Evolutionary conservation across 2,113 vertebrate genomes (phyloP), one percentile per base, ranked within the genome.

Genomic region (Saccopteryx leptura): DNA sequence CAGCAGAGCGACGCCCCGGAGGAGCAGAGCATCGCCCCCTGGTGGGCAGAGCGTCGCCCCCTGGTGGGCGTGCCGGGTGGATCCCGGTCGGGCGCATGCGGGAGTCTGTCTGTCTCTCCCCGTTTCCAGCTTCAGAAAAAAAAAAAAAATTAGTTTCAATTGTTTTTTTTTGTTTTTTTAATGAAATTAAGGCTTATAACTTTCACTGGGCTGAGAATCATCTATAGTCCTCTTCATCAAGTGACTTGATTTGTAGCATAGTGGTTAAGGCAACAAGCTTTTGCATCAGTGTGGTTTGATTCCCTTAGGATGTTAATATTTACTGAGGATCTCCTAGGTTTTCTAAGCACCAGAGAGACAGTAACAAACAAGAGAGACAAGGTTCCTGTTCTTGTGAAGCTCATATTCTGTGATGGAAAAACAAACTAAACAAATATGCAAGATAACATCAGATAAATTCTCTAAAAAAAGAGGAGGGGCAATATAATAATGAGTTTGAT

Each of bases 261-360:
- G 72, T 85, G 28, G 14, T 75, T 75, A 90, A 84, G 15, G 8
- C 28, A 85, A 63, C 28, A 68, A 60, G 82, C 3, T n/a, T 81
- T 92, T 81, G 61, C 81, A 91, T 81, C 33, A 72, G 17, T 68
- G 7, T 65, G 26, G 23, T 23, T 68, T 81, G 63, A 74, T 91
- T 93, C 80, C 65, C 31, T 93, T 31, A 15, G 63, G 78, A 75
- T 90, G 65, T 46, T 85, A 80, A 50, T 94, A 86, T 60, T 65
- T 86, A 61, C 48, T 65, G 23, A 88, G 23, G 28, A 78, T 83
- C 31, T 74, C 46, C 56, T 81, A 54, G 39, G n/a, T 81, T 78
- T 88, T 88, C 18, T 58, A 68, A 87, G 23, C 11, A 79, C 10
- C 60, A 75, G 75, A 92, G 26, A 72, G 95, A 92, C 5, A 93